Conservation (phyloP, 2,113 vertebrate genomes). For the Phyllostomus hastatus region DNA sequence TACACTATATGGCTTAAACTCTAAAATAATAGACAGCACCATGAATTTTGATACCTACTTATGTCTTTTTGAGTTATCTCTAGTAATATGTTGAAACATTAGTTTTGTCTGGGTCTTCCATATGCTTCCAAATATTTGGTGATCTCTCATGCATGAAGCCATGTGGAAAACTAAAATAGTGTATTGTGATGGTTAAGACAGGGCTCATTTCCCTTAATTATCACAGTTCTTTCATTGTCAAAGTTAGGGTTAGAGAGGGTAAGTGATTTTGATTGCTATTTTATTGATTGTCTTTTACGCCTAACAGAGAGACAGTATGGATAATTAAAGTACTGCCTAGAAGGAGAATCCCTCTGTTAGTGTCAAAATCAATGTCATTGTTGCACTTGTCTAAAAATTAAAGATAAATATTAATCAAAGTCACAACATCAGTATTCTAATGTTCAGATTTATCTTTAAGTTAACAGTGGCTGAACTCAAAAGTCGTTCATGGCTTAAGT, state of each 20-base stretch:
- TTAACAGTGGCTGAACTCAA: not conserved
- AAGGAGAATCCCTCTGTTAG: not conserved
- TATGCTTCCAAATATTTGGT: not conserved
- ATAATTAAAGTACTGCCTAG: not conserved
- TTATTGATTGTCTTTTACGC: not conserved
- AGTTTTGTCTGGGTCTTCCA: not conserved
- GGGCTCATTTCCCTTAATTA: not conserved
- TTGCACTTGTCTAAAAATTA: not conserved
- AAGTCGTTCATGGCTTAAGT: not conserved
- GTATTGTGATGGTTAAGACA: not conserved
- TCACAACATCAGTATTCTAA: not conserved
- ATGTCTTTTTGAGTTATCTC: not conserved
- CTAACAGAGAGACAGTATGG: not conserved
- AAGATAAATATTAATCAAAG: not conserved
- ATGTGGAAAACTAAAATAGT: not conserved
- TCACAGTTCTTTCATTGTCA: not conserved
- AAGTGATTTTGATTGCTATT: not conserved
- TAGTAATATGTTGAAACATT: not conserved
- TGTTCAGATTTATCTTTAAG: slow-evolving; percentile 31
- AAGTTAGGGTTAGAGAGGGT: not conserved
- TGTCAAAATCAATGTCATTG: not conserved
- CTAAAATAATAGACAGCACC: not conserved
- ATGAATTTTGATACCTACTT: not conserved
- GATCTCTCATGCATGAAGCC: not conserved
- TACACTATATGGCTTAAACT: not conserved